Base-by-base conservation (phyloP, 2,113 vertebrate genomes). In the Rhinolophus sinicus region DNA sequence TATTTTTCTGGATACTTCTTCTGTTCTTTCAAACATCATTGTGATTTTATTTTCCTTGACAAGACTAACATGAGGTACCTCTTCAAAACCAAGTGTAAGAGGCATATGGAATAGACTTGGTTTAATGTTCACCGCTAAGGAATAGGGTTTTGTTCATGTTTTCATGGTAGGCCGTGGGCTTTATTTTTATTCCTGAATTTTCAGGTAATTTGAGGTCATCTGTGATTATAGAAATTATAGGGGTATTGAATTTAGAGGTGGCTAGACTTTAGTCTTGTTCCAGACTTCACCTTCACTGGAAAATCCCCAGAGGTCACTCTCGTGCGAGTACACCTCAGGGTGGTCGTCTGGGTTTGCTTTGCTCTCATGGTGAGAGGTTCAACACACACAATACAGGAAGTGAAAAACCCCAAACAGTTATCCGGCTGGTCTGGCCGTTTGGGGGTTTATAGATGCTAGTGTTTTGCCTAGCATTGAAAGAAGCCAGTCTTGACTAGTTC, bases 381-480 rank as follows among this genome's bases (percentile, higher is more conserved):
- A 65, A 33, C 22, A 65, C 35, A 52, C 12, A 52, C 5, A 58
- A 8, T 35, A 50, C 56, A 93, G 93, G 94, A 97, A 97, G 78
- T 91, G 56, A 88, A 86, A 89, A 92, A 80, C 72, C 93, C 83
- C 44, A 19, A 80, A 69, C 77, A 67, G 91, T 93, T 92, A 60
- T 5, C 33, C 54, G 81, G 38, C 30, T 76, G 15, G 56, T 18
- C 62, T 87, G 75, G 33, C 82, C 14, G 1, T 76, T 86, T 44
- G 73, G 28, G 22, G 35, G 60, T 72, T 88, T 85, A n/a, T 10
- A 86, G 81, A n/a, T 64, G 28, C 1, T 54, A 24, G 26, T 50
- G 69, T 95, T 95, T 95, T 67, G 54, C 73, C 35, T 93, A 58
- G 28, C 47, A 33, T 47, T 19, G n/a, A 90, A 90, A 85, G 26